These are phyloP conservation scores for Alcis repandata DNA, from an alignment of 2,888 invertebrate genomes.

Conservation along the genomic window DNA sequence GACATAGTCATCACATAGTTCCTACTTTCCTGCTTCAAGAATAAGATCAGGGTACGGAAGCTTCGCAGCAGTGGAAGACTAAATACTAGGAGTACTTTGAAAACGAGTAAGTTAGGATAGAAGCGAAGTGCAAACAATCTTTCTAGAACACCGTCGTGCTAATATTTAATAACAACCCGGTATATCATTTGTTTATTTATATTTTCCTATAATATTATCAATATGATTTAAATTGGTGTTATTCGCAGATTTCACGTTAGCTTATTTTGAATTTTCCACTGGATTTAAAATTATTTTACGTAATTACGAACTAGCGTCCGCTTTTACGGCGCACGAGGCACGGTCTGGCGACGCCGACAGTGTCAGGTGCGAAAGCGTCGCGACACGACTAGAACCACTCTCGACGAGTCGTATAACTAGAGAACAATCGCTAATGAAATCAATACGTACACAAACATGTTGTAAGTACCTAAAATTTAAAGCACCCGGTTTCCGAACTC, in stretches of 20 bases:
- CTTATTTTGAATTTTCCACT: conserved; percentile 32
- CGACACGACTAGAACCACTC: conserved; percentile 51
- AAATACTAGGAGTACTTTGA: conserved; percentile 66
- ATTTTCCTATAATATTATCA: conserved; percentile 64
- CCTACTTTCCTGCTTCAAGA: conserved; percentile 78
- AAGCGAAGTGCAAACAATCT: conserved; percentile 75
- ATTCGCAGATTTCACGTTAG: conserved; percentile 61
- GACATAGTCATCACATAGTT: conserved; percentile 86
- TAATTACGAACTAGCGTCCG: conserved; percentile 44
- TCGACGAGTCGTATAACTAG: conserved; percentile 70
- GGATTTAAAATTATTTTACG: conserved; percentile 43
- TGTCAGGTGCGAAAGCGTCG: conserved; percentile 35
- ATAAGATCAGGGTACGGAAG: conserved; percentile 75
- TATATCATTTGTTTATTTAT: conserved; percentile 66
- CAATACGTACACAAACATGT: conserved; percentile 79
- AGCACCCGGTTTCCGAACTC: conserved; percentile 86
- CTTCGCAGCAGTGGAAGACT: conserved; percentile 83
- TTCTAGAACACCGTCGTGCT: conserved; percentile 67
- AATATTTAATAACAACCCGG: conserved; percentile 71
- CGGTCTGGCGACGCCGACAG: conserved; percentile 23
- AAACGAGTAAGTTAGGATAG: conserved; percentile 61
- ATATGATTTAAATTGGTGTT: conserved; percentile 80
- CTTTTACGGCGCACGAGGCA: conserved; percentile 31
- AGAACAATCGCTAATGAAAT: conserved; percentile 80
- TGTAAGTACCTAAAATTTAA: conserved; percentile 78